Conservation (phyloP, 1,140 invertebrate genomes). For the Drosophila auraria region DNA sequence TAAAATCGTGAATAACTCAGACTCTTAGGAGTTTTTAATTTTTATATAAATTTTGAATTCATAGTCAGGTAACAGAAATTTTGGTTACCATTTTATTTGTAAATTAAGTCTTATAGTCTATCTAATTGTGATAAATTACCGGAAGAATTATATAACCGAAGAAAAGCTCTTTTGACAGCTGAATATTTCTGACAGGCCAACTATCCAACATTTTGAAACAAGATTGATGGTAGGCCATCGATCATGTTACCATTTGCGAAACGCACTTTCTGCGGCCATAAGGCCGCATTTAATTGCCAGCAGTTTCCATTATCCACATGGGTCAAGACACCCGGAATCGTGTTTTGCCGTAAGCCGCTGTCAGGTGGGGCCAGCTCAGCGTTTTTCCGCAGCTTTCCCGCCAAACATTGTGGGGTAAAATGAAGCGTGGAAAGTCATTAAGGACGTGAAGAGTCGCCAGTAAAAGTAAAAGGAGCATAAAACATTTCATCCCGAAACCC, state of each 20-base stretch:
- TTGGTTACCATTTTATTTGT: no score
- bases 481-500: conserved; percentile 63
- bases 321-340: conserved; percentile 24
- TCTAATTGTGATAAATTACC: not conserved
- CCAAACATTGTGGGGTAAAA: conserved; percentile 54
- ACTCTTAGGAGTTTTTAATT: no score
- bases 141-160: no score
- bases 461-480: conserved; percentile 73
- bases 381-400: conserved; percentile 16
- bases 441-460: conserved; percentile 47
- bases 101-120: not conserved
- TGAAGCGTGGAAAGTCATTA: conserved; percentile 65
- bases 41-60: no score
- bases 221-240: conserved; percentile 32
- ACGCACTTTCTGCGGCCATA: conserved; percentile 29
- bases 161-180: not conserved
- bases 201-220: conserved; percentile 1
- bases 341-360: conserved; percentile 13
- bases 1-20: no score
- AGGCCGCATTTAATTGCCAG: conserved; percentile 39
- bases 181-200: conserved; percentile 2
- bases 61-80: no score
- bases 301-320: conserved; percentile 32
- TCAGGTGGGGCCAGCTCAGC: conserved; percentile 29
- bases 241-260: conserved; percentile 33